Conservation (phyloP, 2,113 vertebrate species). For the Trogon surrucura region DNA sequence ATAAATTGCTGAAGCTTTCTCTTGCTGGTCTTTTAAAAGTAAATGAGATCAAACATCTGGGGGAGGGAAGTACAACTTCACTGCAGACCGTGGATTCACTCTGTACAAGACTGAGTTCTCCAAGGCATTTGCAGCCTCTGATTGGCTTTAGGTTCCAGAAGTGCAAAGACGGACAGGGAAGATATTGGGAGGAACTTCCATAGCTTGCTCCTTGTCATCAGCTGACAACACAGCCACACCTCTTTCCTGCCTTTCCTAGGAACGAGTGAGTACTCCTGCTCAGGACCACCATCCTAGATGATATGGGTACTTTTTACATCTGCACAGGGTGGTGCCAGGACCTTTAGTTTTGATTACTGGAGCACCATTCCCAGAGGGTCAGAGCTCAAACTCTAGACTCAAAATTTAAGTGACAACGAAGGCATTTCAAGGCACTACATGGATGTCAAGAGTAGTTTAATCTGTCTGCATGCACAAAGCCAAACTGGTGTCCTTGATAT, state of each 20-base stretch:
- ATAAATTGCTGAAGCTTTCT: neutral
- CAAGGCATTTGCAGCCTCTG: neutral
- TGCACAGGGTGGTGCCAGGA: neutral
- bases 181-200: neutral
- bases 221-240: neutral
- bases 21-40: neutral
- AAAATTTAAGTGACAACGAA: neutral
- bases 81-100: neutral
- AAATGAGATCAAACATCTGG: neutral
- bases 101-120: accelerated
- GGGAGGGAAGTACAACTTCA: neutral
- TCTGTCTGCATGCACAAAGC: neutral
- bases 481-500: neutral
- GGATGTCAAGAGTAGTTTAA: neutral
- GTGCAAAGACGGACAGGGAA: neutral
- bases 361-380: neutral
- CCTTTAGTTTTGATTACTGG: neutral
- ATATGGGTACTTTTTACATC: neutral
- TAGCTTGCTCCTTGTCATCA: neutral
- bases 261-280: neutral
- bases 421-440: neutral
- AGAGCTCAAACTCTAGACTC: neutral
- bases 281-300: neutral
- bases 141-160: neutral
- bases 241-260: neutral